A percentile compares a stretch with the other conserved stretches of the same genome.
These are phyloP conservation scores for Bembecia ichneumoniformis DNA, from an alignment of 2,888 invertebrate species.

Conservation along the genomic window DNA sequence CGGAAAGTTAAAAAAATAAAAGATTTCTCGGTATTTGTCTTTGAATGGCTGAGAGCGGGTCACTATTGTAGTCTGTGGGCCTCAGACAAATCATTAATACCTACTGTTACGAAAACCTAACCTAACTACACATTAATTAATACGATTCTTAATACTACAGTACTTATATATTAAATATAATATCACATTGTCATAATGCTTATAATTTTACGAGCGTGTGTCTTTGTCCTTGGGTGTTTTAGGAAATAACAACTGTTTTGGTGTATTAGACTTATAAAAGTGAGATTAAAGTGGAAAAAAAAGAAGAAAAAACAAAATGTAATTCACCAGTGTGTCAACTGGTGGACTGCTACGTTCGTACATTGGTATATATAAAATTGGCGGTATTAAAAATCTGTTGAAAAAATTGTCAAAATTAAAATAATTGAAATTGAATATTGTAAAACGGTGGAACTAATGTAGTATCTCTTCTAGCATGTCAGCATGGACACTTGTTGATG, in stretches of 20 bases:
- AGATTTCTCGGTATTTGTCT: conserved; percentile 69
- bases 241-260: conserved; percentile 64
- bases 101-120: conserved; percentile 58
- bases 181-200: conserved; percentile 74
- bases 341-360: conserved; percentile 33
- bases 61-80: conserved; percentile 71
- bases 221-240: conserved; percentile 71
- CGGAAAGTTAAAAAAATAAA: conserved; percentile 49
- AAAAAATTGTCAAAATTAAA: conserved; percentile 45
- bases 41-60: conserved; percentile 59
- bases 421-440: conserved; percentile 22
- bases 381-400: conserved; percentile 50
- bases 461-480: conserved; percentile 51
- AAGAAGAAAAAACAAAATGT: conserved; percentile 46
- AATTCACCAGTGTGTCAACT: conserved; percentile 19
- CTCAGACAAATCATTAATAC: conserved; percentile 50
- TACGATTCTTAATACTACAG: conserved; percentile 65
- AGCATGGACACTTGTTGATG: conserved; percentile 62
- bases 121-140: conserved; percentile 69
- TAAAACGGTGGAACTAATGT: conserved; percentile 46
- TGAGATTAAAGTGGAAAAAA: conserved; percentile 45
- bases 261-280: conserved; percentile 64
- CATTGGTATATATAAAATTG: conserved; percentile 43
- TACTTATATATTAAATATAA: conserved; percentile 68
- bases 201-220: conserved; percentile 72